These are phyloP conservation scores for Eurytemora carolleeae DNA, from an alignment of 1,140 invertebrate species.

Conservation along the genomic window DNA sequence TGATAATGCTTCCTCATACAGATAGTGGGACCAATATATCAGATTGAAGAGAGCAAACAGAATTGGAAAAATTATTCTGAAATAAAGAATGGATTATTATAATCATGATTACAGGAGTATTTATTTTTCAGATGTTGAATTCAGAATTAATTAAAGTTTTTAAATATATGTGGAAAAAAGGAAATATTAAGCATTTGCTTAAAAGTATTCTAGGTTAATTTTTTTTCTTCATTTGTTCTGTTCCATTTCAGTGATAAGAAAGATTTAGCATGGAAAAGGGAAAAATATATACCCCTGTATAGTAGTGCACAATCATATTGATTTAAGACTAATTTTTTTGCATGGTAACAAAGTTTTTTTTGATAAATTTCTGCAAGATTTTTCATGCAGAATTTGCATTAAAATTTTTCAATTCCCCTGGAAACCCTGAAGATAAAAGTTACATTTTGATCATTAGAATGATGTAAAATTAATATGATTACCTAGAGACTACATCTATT, in stretches of 20 bases:
- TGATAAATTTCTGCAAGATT: neutral
- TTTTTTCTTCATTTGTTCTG: no score
- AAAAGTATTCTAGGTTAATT: neutral
- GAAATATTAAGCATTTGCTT: neutral
- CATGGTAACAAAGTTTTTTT: neutral
- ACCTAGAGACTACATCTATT: neutral
- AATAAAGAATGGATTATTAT: no score
- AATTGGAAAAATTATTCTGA: neutral
- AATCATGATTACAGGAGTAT: no score
- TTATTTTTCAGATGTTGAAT: no score
- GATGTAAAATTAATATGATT: neutral
- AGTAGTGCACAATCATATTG: no score
- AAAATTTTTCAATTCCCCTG: no score
- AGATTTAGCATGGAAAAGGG: no score
- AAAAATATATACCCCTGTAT: no score
- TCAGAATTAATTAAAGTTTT: neutral
- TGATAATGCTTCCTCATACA: neutral
- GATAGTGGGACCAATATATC: neutral
- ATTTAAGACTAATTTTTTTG: neutral
- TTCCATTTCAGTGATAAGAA: no score
- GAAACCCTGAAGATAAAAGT: neutral
- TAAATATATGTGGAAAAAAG: neutral
- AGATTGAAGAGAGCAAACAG: neutral
- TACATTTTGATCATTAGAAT: no score
- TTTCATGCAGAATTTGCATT: neutral